phyloP scores from a whole-genome alignment of 2,113 vertebrate species.

The Anarhynchus alexandrinus region DNA sequence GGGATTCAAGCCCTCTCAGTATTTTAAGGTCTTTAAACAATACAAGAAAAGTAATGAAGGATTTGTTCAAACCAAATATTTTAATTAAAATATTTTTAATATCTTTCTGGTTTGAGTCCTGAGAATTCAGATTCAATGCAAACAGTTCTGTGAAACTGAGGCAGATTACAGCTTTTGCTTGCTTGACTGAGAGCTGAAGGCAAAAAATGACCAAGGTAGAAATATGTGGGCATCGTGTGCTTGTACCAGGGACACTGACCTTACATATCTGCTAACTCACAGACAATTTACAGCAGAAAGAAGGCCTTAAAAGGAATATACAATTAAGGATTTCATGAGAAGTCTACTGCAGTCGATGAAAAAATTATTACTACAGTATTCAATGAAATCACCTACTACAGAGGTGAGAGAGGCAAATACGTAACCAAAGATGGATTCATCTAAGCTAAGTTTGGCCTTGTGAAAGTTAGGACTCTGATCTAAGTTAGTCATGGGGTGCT shows the following conservation, averaged over 20 bases:
- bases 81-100: not conserved
- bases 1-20: not conserved
- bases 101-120: not conserved
- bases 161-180: not conserved
- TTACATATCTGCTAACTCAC: not conserved
- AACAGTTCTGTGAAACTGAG: not conserved
- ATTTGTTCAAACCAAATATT: not conserved
- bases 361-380: not conserved
- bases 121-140: not conserved
- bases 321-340: not conserved
- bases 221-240: not conserved
- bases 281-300: not conserved
- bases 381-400: not conserved
- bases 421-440: not conserved
- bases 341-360: not conserved
- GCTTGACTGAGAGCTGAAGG: not conserved
- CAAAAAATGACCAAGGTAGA: not conserved
- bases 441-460: not conserved
- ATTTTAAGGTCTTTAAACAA: not conserved
- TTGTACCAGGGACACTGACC: not conserved
- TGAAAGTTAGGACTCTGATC: not conserved
- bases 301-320: not conserved
- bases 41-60: not conserved
- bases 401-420: not conserved
- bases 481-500: not conserved